phyloP scores from a whole-genome alignment of 2,113 vertebrate genomes.

The Microtus richardsoni region DNA sequence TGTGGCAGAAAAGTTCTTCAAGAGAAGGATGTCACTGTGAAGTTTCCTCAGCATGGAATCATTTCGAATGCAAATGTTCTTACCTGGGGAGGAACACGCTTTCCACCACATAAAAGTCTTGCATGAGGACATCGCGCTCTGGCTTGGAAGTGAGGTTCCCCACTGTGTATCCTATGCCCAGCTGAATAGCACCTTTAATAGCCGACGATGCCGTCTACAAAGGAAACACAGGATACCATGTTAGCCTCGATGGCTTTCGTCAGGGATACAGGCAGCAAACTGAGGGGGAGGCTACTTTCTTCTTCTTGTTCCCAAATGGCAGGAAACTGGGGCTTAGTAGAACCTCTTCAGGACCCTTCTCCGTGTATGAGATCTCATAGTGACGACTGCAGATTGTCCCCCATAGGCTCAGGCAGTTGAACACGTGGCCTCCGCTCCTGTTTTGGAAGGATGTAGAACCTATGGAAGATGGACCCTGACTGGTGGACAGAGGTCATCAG shows the following conservation, averaged over 20 bases:
- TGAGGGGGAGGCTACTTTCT: not conserved
- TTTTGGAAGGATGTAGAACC: no score
- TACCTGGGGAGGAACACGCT: constrained; percentile 98
- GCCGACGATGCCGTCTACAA: constrained; percentile 93
- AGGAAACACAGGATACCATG: constrained; percentile 73
- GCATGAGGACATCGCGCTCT: constrained; percentile 98
- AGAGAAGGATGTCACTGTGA: not conserved
- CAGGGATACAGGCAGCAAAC: not conserved
- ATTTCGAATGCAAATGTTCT: constrained; percentile 53
- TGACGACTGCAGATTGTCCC: no score
- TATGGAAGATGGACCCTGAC: no score
- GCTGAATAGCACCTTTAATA: constrained; percentile 96
- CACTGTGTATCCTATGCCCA: constrained; percentile 97
- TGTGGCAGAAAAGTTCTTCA: not conserved
- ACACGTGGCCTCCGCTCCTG: no score
- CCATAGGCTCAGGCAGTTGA: no score
- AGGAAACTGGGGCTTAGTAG: no score
- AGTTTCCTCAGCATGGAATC: not conserved
- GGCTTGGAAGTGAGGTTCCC: constrained; percentile 97
- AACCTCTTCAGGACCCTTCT: no score
- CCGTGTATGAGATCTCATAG: no score
- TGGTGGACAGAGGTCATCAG: no score
- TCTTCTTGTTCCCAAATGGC: not conserved
- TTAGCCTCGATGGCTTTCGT: constrained; percentile 63
- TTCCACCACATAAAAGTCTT: constrained; percentile 98